These are phyloP conservation scores for Cerastis rubricosa DNA, from an alignment of 2,888 invertebrate genomes.

Conservation along the genomic window DNA sequence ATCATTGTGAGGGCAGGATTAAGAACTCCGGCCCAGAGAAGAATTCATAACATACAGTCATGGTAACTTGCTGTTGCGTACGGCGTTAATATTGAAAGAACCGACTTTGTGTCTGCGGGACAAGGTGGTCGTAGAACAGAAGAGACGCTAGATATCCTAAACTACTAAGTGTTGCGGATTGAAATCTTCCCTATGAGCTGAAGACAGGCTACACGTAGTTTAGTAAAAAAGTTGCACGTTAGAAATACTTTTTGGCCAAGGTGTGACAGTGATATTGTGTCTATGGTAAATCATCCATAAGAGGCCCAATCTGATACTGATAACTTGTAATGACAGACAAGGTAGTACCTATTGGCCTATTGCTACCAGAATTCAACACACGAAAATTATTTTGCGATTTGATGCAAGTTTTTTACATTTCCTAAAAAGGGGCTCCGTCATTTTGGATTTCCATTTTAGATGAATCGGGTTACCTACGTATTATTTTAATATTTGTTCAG, in stretches of 20 bases:
- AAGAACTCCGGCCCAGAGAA: neutral
- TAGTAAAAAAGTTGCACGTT: neutral
- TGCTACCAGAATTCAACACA: neutral
- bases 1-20: neutral
- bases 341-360: too few relatives aligned
- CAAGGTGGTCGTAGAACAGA: neutral
- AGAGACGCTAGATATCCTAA: neutral
- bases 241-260: neutral
- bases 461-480: neutral
- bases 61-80: too few relatives aligned
- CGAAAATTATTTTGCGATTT: neutral
- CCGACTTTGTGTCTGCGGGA: neutral
- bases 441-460: slow-evolving; percentile 31
- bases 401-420: slow-evolving; percentile 6
- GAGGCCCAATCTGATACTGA: neutral
- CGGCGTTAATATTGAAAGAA: neutral
- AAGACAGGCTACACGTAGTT: neutral
- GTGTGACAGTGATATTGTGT: neutral
- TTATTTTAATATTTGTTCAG: slow-evolving; percentile 35
- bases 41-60: neutral
- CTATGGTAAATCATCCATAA: neutral
- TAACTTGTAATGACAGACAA: neutral
- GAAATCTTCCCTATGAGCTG: neutral
- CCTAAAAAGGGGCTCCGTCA: slow-evolving; percentile 7
- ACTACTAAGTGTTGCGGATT: neutral